phyloP scores from a whole-genome alignment of 1,140 invertebrate genomes.

The Drosophila willistoni region DNA sequence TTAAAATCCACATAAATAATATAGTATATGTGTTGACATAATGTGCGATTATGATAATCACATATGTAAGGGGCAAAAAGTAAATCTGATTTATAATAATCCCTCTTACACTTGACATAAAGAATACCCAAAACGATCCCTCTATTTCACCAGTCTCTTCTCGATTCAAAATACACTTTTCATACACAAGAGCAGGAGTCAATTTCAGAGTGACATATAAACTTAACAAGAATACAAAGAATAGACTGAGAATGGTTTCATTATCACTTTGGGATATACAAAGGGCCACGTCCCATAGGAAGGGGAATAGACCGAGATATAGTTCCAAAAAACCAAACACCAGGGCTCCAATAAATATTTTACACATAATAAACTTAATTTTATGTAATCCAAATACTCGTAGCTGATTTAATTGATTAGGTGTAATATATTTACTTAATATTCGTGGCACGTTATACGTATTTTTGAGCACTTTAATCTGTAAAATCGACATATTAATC shows the following conservation, averaged over 20 bases:
- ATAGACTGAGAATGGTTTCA: slow-evolving; percentile 5
- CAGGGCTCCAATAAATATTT: neutral
- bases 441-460: neutral
- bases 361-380: neutral
- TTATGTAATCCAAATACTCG: slow-evolving; percentile 2
- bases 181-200: neutral
- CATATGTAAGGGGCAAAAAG: slow-evolving; percentile 5
- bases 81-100: slow-evolving; percentile 7
- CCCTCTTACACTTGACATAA: neutral
- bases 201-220: slow-evolving; percentile 10
- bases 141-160: neutral
- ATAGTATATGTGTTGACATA: neutral
- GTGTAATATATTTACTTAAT: slow-evolving; percentile 9
- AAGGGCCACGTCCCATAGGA: neutral
- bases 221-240: slow-evolving; percentile 6
- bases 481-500: neutral
- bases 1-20: neutral
- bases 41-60: neutral
- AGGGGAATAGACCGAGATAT: slow-evolving; percentile 17
- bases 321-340: slow-evolving; percentile 7
- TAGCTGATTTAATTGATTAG: neutral
- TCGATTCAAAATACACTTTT: slow-evolving; percentile 8
- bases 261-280: slow-evolving; percentile 6
- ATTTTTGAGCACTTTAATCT: slow-evolving; percentile 2
- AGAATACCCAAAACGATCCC: neutral